Percentiles rank a stretch among this genome's conserved stretches.
Conservation (phyloP, 35 echinoderm and acorn worm genomes). For the Heliocidaris erythrogramma region DNA sequence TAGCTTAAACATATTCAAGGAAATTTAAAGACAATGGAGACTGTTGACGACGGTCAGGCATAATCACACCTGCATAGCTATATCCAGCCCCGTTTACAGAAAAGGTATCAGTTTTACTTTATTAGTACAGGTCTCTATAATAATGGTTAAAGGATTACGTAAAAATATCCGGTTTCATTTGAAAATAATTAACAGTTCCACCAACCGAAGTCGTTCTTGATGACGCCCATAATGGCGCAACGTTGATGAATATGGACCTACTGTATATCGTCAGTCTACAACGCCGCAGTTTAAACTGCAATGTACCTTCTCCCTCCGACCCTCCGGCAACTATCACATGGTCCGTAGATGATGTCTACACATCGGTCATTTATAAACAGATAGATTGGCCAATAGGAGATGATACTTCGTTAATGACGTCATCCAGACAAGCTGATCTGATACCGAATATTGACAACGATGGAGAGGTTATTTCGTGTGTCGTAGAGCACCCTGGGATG, state of each 20-base stretch:
- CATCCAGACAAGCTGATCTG: not conserved
- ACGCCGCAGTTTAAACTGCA: not conserved
- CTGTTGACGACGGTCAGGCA: too few species aligned
- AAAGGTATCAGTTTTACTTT: too few species aligned
- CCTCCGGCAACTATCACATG: not conserved
- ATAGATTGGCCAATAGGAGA: not conserved
- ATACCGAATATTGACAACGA: not conserved
- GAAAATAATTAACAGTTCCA: not conserved
- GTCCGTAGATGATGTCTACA: not conserved
- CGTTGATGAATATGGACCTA: not conserved
- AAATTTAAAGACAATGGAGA: too few species aligned
- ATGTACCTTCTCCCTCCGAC: not conserved
- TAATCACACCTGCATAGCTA: too few species aligned
- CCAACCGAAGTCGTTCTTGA: not conserved
- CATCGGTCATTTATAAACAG: not conserved
- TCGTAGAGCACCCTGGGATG: not conserved
- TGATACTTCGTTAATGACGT: not conserved
- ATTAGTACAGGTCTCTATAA: too few species aligned
- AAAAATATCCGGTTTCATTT: not conserved
- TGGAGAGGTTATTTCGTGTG: not conserved
- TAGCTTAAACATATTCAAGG: too few species aligned
- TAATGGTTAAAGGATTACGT: too few species aligned
- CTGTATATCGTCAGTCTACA: not conserved
- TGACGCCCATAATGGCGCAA: not conserved
- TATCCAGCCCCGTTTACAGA: too few species aligned